Percentiles rank a stretch among this genome's conserved stretches.
Evolutionary conservation across 2,888 invertebrate species (phyloP).

Genomic region (Morinoia aosen): DNA sequence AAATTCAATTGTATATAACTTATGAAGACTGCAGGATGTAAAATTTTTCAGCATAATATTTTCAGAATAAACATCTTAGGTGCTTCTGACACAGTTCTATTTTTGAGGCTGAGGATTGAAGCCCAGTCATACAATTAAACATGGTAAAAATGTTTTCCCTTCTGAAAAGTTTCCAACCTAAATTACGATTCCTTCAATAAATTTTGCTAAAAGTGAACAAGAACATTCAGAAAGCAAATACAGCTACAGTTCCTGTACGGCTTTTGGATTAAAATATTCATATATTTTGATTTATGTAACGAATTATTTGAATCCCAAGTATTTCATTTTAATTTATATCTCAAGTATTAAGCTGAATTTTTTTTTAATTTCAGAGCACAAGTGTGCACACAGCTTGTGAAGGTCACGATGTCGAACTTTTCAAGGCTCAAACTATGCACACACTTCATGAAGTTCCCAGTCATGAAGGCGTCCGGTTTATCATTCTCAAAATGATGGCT

Average conservation of each 20-base stretch:
- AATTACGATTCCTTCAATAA: background rate
- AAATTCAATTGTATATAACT: background rate
- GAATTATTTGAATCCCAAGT: too few species aligned
- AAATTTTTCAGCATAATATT: background rate
- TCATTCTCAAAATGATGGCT: background rate
- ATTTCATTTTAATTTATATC: too few species aligned
- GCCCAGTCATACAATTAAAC: too few species aligned
- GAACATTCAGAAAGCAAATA: background rate
- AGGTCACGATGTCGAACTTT: background rate
- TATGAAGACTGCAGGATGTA: background rate
- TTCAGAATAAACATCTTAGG: background rate
- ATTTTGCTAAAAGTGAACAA: background rate
- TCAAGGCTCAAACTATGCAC: background rate
- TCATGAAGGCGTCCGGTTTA: background rate
- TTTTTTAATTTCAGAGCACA: background rate
- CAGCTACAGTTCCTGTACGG: too few species aligned
- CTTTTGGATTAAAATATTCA: too few species aligned
- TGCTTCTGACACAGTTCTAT: too few species aligned
- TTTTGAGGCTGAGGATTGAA: too few species aligned
- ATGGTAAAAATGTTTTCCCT: too few species aligned
- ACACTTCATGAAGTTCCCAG: background rate
- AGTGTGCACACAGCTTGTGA: background rate
- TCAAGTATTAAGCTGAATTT: background rate
- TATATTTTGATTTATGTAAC: too few species aligned
- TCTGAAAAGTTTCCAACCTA: background rate